These are phyloP conservation scores for Drosophila subpulchrella DNA, from an alignment of 1,140 invertebrate genomes.

Conservation along the genomic window DNA sequence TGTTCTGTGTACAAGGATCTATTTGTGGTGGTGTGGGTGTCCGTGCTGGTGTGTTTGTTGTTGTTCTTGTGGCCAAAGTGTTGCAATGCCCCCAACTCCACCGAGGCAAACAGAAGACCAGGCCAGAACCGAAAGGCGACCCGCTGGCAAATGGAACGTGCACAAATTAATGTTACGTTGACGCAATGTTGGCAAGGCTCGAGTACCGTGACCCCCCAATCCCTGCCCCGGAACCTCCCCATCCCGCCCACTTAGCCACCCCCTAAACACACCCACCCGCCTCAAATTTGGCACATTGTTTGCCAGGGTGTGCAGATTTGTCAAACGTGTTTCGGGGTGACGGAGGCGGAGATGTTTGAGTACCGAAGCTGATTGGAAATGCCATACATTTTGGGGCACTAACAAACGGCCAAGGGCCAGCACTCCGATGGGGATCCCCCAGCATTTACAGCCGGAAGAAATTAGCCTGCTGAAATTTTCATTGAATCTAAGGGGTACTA, in stretches of 20 bases:
- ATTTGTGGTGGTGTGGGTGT: constrained; percentile 26
- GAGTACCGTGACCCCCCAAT: constrained; percentile 38
- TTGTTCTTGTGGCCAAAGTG: constrained; percentile 73
- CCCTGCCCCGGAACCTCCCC: background rate
- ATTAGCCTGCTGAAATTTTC: constrained; percentile 37
- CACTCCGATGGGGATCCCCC: constrained; percentile 1
- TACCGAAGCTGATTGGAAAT: constrained; percentile 52
- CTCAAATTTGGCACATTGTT: constrained; percentile 78
- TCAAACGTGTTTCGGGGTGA: constrained; percentile 38
- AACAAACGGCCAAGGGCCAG: constrained; percentile 23
- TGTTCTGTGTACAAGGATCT: constrained; percentile 6
- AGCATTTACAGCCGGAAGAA: constrained; percentile 29
- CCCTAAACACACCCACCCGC: constrained; percentile 4
- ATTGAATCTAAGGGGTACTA: background rate
- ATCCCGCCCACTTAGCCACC: background rate
- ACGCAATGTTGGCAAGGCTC: constrained; percentile 62
- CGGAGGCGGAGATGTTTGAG: constrained; percentile 5
- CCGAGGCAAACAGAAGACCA: constrained; percentile 28
- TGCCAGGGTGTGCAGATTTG: constrained; percentile 61
- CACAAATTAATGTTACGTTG: constrained; percentile 76
- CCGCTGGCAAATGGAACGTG: constrained; percentile 74
- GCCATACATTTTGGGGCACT: constrained; percentile 43
- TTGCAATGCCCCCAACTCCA: constrained; percentile 59
- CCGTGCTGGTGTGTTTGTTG: constrained; percentile 23
- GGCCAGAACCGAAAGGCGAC: constrained; percentile 29